Conservation (phyloP, 35 echinoderm and acorn worm species). For the Heliocidaris erythrogramma region DNA sequence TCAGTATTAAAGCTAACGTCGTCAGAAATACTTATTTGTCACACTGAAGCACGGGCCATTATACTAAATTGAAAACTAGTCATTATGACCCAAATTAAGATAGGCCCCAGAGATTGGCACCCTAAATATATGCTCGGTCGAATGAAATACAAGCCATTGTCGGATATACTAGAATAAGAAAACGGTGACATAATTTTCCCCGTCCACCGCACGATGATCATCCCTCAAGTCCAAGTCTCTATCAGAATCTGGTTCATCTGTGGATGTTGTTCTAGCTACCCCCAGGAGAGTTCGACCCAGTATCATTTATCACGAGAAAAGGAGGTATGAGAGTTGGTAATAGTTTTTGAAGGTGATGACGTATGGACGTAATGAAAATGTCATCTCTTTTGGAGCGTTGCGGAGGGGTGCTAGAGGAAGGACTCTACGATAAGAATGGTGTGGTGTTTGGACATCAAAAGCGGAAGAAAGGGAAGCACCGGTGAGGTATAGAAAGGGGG, state of each 20-base stretch:
- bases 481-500: background rate
- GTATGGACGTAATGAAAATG: conserved; percentile 45
- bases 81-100: background rate
- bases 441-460: conserved; percentile 15
- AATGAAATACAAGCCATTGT: conserved; percentile 5
- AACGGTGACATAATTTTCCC: conserved; percentile 30
- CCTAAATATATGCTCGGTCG: conserved; percentile 20
- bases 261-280: conserved; percentile 16
- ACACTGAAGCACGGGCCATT: too few species aligned
- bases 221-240: background rate
- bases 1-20: too few species aligned
- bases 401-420: conserved; percentile 28
- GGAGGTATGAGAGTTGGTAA: conserved; percentile 14
- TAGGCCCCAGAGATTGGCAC: background rate
- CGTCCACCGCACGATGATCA: conserved; percentile 3
- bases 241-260: background rate
- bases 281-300: conserved; percentile 11
- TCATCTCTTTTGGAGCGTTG: conserved; percentile 29
- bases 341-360: conserved; percentile 45
- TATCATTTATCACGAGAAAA: conserved; percentile 24
- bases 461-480: background rate
- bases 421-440: conserved; percentile 32
- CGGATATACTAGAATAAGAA: conserved; percentile 23
- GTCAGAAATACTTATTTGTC: too few species aligned
- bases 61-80: background rate